Conservation (phyloP, 2,113 vertebrate species). For the Passerina amoena region DNA sequence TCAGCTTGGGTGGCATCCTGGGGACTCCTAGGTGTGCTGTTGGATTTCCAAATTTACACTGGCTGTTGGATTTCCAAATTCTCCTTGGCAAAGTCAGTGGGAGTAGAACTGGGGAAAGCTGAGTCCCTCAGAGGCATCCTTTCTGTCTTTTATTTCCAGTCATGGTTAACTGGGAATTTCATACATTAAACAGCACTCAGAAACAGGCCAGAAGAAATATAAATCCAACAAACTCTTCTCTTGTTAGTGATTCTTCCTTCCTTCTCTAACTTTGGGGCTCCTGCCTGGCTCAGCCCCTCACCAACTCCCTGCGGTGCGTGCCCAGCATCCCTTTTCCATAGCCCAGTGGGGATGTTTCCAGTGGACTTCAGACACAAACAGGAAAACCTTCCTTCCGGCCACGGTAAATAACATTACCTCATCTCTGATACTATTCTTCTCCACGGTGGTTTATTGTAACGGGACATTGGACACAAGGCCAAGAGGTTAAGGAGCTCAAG, state of each 20-base stretch:
- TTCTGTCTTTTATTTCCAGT: not conserved
- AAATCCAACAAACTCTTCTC: not conserved
- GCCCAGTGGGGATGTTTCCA: not conserved
- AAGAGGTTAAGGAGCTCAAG: not conserved
- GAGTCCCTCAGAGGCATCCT: not conserved
- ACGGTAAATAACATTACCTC: not conserved
- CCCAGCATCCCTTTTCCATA: not conserved
- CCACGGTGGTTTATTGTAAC: fast-evolving
- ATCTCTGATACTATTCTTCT: not conserved
- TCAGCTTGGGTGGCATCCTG: not conserved
- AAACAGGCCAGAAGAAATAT: not conserved
- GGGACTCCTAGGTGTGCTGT: not conserved
- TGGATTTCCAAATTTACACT: too few relatives aligned
- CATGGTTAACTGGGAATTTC: not conserved
- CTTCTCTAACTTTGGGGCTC: not conserved
- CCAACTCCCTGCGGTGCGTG: not conserved
- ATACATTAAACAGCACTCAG: not conserved
- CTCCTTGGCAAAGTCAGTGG: not conserved
- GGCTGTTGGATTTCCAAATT: not conserved
- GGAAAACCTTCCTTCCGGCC: constrained; percentile 21
- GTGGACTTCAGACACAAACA: not conserved
- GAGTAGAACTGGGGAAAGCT: not conserved
- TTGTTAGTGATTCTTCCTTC: not conserved
- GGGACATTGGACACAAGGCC: not conserved
- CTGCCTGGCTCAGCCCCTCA: not conserved